Base-by-base conservation (phyloP, 2,797 vertebrate genomes). In the Siniperca undulata region DNA sequence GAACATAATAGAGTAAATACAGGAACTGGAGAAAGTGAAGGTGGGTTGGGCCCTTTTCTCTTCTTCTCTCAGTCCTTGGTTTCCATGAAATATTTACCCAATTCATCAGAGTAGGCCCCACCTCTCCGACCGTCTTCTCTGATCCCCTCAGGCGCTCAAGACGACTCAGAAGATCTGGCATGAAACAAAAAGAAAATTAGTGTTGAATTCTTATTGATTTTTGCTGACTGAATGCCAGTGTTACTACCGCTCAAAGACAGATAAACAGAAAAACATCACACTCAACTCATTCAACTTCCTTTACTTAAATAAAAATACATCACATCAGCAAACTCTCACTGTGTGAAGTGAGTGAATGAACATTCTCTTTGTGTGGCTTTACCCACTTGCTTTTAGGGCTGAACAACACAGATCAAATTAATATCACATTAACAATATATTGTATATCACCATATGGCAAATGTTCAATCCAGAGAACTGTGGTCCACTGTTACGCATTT, bases 121-220 rank as follows among this genome's bases (percentile, higher is more conserved):
- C 91, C 81, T 96, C 94, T 60, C 94, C 95, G 7, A 97, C 95
- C 0, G 96, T 97, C 83, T 96, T 96, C 84, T 96, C 96, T 8
- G 95, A 95, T 55, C 95, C 96, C 27, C 95, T 91, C 58, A 97
- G 90, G 12, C 90, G 82, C 81, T 96, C 94, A 0, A 97, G 95
- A 48, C 94, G 95, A 59, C 48, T 74, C 87, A 97, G 87, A 53
- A 97, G 92, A 82, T 97, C 97, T 97, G 74, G 36, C 7, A 6
- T 1, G 34, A 83, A 59, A 67, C 0, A 65, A 55, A 77, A 60
- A 82, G 1, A 64, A 13, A 38, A 83, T 7, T 48, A 27, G 14
- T 42, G 68, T 22, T 62, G 17, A 40, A 36, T 60, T 65, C 5
- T 22, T 27, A n/a, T 0, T 30, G 19, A 24, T 66, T 22, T 68